phyloP scores from a whole-genome alignment of 2,888 invertebrate species.

The Stenchaetothrips biformis region DNA sequence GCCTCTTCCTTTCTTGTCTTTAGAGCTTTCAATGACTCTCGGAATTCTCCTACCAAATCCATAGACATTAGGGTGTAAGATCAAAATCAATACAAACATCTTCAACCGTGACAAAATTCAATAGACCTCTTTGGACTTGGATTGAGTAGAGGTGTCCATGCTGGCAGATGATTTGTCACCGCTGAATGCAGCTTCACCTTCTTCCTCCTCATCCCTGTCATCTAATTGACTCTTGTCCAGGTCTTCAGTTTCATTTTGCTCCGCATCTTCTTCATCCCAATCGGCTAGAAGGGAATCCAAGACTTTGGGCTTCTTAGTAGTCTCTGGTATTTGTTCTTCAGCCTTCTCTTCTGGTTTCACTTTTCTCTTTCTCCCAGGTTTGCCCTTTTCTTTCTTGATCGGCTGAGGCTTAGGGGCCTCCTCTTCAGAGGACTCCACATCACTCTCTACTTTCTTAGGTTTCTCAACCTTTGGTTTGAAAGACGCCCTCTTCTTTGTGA shows the following conservation, averaged over 20 bases:
- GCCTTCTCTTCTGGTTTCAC: slow-evolving; percentile 45
- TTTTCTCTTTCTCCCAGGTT: slow-evolving; percentile 36
- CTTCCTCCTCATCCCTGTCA: slow-evolving; percentile 39
- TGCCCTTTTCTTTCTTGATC: slow-evolving; percentile 33
- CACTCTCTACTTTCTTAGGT: slow-evolving; percentile 37
- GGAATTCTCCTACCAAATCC: slow-evolving; percentile 61
- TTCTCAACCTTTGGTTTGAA: slow-evolving; percentile 42
- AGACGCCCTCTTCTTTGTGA: slow-evolving; percentile 42
- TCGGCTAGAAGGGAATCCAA: slow-evolving; percentile 29
- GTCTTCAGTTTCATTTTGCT: slow-evolving; percentile 33
- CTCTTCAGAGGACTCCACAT: slow-evolving; percentile 39
- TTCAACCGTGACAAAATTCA: slow-evolving; percentile 49
- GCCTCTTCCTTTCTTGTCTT: slow-evolving; percentile 34
- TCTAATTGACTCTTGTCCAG: slow-evolving; percentile 29
- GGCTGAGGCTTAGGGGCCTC: slow-evolving; percentile 43
- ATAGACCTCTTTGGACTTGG: slow-evolving; percentile 13
- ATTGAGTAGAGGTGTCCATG: not conserved
- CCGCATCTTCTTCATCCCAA: slow-evolving; percentile 39
- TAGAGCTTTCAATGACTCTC: slow-evolving; percentile 48
- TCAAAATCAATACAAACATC: slow-evolving; percentile 59
- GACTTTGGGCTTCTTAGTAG: slow-evolving; percentile 12
- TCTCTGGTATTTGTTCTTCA: slow-evolving; percentile 32
- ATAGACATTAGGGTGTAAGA: slow-evolving; percentile 45
- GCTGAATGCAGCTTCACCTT: slow-evolving; percentile 50
- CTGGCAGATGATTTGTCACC: slow-evolving; percentile 57